phyloP scores from a whole-genome alignment of 2,888 invertebrate species.

The Phyllotreta cruciferae region DNA sequence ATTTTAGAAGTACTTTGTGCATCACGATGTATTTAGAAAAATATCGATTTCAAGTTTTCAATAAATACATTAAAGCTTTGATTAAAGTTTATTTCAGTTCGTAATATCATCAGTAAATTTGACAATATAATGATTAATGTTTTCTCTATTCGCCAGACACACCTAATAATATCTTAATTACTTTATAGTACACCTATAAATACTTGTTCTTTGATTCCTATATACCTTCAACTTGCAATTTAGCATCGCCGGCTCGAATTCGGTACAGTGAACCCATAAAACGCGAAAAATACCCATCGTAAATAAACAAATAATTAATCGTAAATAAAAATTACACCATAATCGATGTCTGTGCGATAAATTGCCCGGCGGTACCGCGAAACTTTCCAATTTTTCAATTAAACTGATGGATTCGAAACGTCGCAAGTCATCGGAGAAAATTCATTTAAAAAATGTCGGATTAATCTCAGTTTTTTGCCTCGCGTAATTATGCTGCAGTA shows the following conservation, averaged over 20 bases:
- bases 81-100: too few species aligned
- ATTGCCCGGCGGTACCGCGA: constrained; percentile 13
- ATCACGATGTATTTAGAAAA: constrained; percentile 1
- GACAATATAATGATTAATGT: too few species aligned
- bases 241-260: too few species aligned
- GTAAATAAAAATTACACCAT: constrained; percentile 8
- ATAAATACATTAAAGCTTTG: not conserved
- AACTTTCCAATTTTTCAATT: constrained; percentile 31
- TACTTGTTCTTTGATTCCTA: too few species aligned
- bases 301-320: not conserved
- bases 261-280: too few species aligned
- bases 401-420: constrained; percentile 27
- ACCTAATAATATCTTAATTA: too few species aligned
- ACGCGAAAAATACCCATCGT: too few species aligned
- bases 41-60: not conserved
- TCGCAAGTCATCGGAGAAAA: constrained; percentile 18
- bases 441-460: constrained; percentile 27
- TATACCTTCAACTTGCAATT: too few species aligned
- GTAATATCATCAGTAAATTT: too few species aligned
- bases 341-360: constrained; percentile 14
- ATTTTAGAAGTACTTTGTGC: not conserved
- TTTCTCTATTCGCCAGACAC: too few species aligned
- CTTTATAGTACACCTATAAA: too few species aligned
- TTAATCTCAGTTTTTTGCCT: constrained; percentile 28
- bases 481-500: constrained; percentile 23